Evolutionary conservation across 2,888 invertebrate genomes (phyloP).

Genomic region (Lathronympha strigana): DNA sequence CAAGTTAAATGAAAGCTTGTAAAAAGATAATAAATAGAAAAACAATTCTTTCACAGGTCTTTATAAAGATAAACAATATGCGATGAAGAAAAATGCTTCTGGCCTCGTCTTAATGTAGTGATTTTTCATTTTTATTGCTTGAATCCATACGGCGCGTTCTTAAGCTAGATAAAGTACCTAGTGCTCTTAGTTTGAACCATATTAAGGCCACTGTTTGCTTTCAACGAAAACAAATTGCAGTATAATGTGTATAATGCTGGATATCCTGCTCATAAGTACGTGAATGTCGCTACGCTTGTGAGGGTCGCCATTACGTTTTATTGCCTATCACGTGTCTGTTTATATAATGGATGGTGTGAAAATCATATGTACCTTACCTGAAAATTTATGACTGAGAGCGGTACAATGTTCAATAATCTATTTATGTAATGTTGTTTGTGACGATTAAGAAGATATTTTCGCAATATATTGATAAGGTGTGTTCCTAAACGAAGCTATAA

Average conservation of each 20-base stretch:
- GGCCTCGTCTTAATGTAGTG: neutral
- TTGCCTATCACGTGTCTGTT: neutral
- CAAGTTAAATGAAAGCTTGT: no score
- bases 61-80: neutral
- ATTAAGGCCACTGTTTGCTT: constrained; percentile 11
- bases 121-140: constrained; percentile 30
- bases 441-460: no score
- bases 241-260: constrained; percentile 20
- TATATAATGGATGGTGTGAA: constrained; percentile 1
- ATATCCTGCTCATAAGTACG: constrained; percentile 24
- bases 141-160: constrained; percentile 2
- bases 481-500: no score
- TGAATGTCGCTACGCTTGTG: constrained; percentile 4
- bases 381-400: neutral
- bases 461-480: no score
- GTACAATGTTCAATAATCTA: no score
- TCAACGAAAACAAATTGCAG: constrained; percentile 29
- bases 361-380: neutral
- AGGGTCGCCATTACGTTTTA: constrained; percentile 13
- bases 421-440: no score
- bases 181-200: neutral
- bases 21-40: no score
- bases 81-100: constrained; percentile 12
- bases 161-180: constrained; percentile 31
- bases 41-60: no score